phyloP scores from a whole-genome alignment of 2,113 vertebrate species.

The Sylvilagus bachmani region DNA sequence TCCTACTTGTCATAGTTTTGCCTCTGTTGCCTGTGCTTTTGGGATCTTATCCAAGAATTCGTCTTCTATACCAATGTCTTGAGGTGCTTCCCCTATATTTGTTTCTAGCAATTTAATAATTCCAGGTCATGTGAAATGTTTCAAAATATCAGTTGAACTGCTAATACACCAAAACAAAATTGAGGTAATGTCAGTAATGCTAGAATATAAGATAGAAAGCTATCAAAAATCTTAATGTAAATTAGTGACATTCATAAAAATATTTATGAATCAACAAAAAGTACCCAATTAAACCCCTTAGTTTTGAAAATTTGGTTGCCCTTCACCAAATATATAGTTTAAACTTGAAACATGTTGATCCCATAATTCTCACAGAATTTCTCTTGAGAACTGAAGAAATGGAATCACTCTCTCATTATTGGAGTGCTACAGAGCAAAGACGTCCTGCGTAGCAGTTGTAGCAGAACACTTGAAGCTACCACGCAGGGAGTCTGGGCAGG shows the following conservation, averaged over 20 bases:
- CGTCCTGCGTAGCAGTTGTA: not conserved
- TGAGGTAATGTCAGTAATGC: not conserved
- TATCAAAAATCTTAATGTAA: not conserved
- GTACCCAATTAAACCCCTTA: too few relatives aligned
- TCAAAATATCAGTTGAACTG: not conserved
- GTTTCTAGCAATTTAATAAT: too few relatives aligned
- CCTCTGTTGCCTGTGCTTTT: too few relatives aligned
- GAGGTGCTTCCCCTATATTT: too few relatives aligned
- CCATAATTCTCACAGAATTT: not conserved
- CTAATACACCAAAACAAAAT: not conserved
- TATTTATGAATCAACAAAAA: not conserved
- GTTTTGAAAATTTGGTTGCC: too few relatives aligned
- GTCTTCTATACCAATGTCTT: too few relatives aligned
- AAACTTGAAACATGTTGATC: not conserved
- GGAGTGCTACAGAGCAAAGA: not conserved
- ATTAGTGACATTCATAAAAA: not conserved
- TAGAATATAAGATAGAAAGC: not conserved
- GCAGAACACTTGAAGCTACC: not conserved
- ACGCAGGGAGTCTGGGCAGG: accelerated
- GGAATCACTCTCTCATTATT: not conserved
- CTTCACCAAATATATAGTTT: not conserved
- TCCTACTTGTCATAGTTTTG: too few relatives aligned
- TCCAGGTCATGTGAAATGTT: too few relatives aligned
- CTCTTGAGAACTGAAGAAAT: not conserved
- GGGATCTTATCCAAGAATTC: too few relatives aligned